Evolutionary conservation across 2,888 invertebrate species (phyloP).

Genomic region (Sycophila texana): DNA sequence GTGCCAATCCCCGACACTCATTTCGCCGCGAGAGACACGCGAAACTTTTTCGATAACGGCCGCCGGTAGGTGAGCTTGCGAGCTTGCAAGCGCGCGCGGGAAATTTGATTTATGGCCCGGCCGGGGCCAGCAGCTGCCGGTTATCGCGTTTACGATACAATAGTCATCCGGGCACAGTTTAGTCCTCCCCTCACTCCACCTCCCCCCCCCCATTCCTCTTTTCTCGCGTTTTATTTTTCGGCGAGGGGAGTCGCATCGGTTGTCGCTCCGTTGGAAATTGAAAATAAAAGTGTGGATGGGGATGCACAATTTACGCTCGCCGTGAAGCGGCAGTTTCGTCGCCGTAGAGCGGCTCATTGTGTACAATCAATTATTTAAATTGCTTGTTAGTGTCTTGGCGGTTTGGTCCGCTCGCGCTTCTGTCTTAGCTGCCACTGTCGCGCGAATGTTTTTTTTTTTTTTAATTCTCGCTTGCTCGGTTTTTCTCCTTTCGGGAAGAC

Average conservation of each 20-base stretch:
- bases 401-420: background rate
- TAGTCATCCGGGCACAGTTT: conserved; percentile 47
- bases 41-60: conserved; percentile 57
- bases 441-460: background rate
- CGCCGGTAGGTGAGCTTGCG: background rate
- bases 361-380: conserved; percentile 46
- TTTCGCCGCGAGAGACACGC: conserved; percentile 42
- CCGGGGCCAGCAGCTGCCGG: conserved; percentile 27
- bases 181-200: no score
- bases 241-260: background rate
- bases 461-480: no score
- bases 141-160: conserved; percentile 52
- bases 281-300: conserved; percentile 18
- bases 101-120: conserved; percentile 54
- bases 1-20: conserved; percentile 53
- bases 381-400: conserved; percentile 15
- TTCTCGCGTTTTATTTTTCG: background rate
- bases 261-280: background rate
- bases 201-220: no score
- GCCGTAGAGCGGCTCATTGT: background rate
- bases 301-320: background rate
- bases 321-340: background rate
- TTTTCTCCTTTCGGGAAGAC: no score
- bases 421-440: background rate
- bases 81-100: background rate